phyloP scores from a whole-genome alignment of 2,888 invertebrate species.

The Monoplex corrugatus region DNA sequence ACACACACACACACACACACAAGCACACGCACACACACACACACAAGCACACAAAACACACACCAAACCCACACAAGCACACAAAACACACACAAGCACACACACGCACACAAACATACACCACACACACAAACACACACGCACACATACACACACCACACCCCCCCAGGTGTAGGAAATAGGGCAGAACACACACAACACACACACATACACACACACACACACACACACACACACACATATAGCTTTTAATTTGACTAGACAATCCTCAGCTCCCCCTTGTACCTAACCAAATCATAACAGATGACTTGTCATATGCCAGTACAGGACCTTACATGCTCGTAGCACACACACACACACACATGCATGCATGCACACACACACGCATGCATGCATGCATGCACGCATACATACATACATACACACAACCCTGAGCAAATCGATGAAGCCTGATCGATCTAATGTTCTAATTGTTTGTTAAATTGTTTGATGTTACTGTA shows the following conservation, averaged over 20 bases:
- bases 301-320: too few relatives aligned
- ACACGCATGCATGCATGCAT: not conserved
- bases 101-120: constrained; percentile 22
- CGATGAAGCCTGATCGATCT: too few relatives aligned
- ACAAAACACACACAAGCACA: constrained; percentile 18
- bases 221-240: constrained; percentile 38
- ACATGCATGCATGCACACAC: not conserved
- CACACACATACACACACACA: constrained; percentile 25
- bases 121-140: too few relatives aligned
- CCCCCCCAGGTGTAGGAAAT: too few relatives aligned
- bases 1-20: constrained; percentile 10
- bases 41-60: constrained; percentile 26
- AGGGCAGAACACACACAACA: not conserved
- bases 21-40: constrained; percentile 15
- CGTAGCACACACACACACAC: not conserved
- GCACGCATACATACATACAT: not conserved
- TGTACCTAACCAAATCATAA: too few relatives aligned
- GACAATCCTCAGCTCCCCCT: too few relatives aligned
- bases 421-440: too few relatives aligned
- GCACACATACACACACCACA: constrained; percentile 33
- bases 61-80: constrained; percentile 26
- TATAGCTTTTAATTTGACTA: not conserved
- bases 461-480: too few relatives aligned
- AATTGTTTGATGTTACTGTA: too few relatives aligned
- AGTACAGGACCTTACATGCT: too few relatives aligned